These are phyloP conservation scores for Mormyrus lacerda DNA, from an alignment of 2,113 vertebrate genomes.

Conservation along the genomic window DNA sequence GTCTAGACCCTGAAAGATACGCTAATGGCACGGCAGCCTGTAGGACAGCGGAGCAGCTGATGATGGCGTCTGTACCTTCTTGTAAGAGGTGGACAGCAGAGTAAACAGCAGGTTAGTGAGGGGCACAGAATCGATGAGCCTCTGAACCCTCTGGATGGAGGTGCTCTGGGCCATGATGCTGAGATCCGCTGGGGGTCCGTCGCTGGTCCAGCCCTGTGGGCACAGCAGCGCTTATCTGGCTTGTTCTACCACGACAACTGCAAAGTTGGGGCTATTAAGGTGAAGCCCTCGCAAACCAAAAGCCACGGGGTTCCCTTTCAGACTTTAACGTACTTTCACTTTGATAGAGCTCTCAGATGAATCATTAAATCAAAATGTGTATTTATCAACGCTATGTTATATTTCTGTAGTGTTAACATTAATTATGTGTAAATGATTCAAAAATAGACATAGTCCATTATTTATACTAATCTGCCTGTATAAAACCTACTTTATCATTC, in stretches of 20 bases:
- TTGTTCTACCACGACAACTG: neutral
- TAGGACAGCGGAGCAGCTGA: neutral
- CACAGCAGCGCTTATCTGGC: neutral
- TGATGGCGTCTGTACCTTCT: slow-evolving; percentile 68
- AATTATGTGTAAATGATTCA: neutral
- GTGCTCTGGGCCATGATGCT: slow-evolving; percentile 95
- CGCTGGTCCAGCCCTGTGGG: slow-evolving; percentile 77
- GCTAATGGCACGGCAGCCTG: neutral
- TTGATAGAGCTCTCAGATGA: neutral
- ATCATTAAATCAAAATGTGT: neutral
- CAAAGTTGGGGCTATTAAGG: neutral
- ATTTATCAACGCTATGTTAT: neutral
- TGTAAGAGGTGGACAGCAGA: slow-evolving; percentile 88
- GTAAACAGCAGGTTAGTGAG: slow-evolving; percentile 91
- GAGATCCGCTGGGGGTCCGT: slow-evolving; percentile 88
- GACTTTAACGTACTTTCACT: neutral
- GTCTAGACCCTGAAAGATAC: neutral
- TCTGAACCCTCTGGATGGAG: slow-evolving; percentile 91
- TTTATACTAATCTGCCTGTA: neutral
- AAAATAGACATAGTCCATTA: neutral
- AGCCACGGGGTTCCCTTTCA: neutral
- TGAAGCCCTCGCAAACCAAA: neutral
- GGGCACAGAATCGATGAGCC: slow-evolving; percentile 91
- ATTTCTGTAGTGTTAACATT: neutral
- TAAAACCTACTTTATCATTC: neutral